Conservation (phyloP, 2,113 vertebrate species). For the Strigops habroptila region DNA sequence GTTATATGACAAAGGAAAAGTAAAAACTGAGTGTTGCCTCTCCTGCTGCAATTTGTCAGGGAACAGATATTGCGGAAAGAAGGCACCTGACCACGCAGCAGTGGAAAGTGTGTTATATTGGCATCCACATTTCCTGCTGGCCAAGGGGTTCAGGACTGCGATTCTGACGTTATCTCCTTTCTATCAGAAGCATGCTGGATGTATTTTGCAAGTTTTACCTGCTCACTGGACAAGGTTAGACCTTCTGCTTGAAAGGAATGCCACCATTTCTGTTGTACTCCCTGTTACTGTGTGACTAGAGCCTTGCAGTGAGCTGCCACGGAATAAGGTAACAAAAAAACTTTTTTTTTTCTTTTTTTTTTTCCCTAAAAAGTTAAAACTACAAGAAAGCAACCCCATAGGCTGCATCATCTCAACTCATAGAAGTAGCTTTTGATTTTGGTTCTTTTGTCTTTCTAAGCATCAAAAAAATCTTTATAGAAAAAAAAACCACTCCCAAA, state of each 20-base stretch:
- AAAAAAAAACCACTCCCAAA: background rate
- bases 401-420: background rate
- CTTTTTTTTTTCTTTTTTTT: fast-evolving
- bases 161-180: background rate
- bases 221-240: fast-evolving
- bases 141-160: background rate
- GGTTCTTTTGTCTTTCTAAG: background rate
- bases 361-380: background rate
- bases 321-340: background rate
- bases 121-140: background rate
- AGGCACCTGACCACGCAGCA: background rate
- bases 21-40: too few species aligned
- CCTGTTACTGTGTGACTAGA: fast-evolving
- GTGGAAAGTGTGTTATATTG: background rate
- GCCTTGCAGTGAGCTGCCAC: background rate
- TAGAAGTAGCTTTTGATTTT: background rate
- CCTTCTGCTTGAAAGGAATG: background rate
- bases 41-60: background rate
- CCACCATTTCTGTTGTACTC: background rate
- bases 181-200: fast-evolving
- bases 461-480: background rate
- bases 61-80: background rate
- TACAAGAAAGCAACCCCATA: background rate
- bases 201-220: background rate
- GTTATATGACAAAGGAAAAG: background rate